Conservation (phyloP, 2,888 invertebrate genomes). For the Allacma fusca region DNA sequence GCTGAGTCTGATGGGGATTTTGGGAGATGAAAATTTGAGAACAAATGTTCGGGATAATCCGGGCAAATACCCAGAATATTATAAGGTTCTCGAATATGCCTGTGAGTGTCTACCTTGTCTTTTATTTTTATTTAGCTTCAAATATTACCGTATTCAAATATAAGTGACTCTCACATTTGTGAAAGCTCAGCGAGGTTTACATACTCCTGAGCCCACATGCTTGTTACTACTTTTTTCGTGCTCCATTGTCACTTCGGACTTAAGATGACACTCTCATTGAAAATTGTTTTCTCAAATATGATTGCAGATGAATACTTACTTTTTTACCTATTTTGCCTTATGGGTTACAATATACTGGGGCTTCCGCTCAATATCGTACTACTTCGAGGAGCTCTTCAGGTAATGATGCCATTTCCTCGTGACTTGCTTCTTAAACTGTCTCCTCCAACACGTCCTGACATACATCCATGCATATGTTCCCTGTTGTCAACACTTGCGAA, state of each 20-base stretch:
- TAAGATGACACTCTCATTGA: not conserved
- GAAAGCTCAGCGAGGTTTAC: no score
- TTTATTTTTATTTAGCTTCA: no score
- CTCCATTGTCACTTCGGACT: no score
- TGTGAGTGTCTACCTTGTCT: constrained; percentile 34
- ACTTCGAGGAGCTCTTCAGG: constrained; percentile 29
- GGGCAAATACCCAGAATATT: constrained; percentile 38
- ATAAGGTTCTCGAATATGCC: constrained; percentile 36
- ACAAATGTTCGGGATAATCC: constrained; percentile 18
- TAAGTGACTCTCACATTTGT: no score
- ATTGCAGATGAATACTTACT: constrained; percentile 42
- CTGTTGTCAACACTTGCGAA: no score
- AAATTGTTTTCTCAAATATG: constrained; percentile 1
- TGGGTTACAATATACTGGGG: constrained; percentile 41
- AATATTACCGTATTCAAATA: no score
- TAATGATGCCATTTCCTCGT: not conserved
- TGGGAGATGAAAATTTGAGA: constrained; percentile 32
- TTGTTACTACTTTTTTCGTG: no score
- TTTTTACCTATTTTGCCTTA: constrained; percentile 39
- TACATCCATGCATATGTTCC: no score
- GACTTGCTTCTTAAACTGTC: no score
- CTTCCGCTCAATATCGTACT: constrained; percentile 40
- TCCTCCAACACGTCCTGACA: no score
- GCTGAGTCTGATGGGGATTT: constrained; percentile 37
- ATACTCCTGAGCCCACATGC: no score